Evolutionary conservation across 64 coral and sea anemone genomes (phyloP), one percentile per base, ranked within the genome.

Genomic region (Acropora tenuis): DNA sequence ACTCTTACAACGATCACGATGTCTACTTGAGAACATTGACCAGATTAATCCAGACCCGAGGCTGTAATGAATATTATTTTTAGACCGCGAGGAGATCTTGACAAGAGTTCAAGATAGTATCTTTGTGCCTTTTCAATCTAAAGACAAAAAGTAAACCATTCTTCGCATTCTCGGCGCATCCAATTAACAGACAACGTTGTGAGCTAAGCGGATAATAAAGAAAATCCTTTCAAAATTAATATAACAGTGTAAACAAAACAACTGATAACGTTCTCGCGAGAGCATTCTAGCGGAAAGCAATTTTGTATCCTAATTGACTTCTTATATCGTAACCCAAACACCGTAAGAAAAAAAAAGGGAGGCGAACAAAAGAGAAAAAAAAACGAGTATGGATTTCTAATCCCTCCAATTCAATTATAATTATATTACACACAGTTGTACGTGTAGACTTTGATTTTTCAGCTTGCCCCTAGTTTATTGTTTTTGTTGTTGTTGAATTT

Each of bases 151-250:
- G 55, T 20, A 49, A 18, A 8, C 16, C 69, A 85, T 85, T 71
- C 72, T 85, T 72, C 17, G 66, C 65, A 85, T 72, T 85, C 82
- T 85, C 44, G 41, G 66, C 17, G 9, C 44, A 48, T 30, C 12
- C 48, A 65, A 41, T 49, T 85, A 49, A 72, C 5, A 72, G 66
- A 85, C 30, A 30, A 42, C 41, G 12, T 43, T 47, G 60, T 43
- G 10, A 7, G 18, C 44, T 72, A 48, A 71, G 65, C 49, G 49
- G 61, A 17, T 85, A 18, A 49, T 17, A 47, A 85, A 85, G 3
- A 43, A 47, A 71, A 49, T 48, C 16, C 30, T 72, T 71, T 55
- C 52, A 55, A 55, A 46, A 63, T 48, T n/a, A 71, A 48, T 43
- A 18, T 72, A 17, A 85, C 65, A 68, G 8, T 41, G 45, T 43